These are phyloP conservation scores for Gymnodraco acuticeps DNA, from an alignment of 2,797 vertebrate species.

Conservation along the genomic window DNA sequence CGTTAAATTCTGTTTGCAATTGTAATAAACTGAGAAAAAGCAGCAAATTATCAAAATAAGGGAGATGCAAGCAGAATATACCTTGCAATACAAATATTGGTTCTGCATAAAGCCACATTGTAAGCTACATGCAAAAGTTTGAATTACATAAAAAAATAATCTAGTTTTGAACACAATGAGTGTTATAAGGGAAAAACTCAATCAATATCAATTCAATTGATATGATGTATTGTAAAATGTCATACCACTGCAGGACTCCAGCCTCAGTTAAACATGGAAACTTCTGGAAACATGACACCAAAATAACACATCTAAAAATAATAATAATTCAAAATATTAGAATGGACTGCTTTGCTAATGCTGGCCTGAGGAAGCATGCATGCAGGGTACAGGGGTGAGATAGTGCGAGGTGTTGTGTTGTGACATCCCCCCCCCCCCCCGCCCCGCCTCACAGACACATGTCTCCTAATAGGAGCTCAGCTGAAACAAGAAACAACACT, in stretches of 20 bases:
- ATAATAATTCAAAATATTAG: conserved; percentile 23
- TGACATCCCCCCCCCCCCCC: not conserved
- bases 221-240: conserved; percentile 15
- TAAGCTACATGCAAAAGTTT: not conserved
- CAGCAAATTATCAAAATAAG: not conserved
- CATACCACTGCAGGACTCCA: not conserved
- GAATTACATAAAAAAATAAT: not conserved
- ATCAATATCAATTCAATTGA: not conserved
- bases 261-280: conserved; percentile 8
- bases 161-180: not conserved
- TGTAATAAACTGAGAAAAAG: no score
- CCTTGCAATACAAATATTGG: no score
- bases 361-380: conserved; percentile 22
- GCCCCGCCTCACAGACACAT: conserved; percentile 3
- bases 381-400: conserved; percentile 35
- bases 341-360: conserved; percentile 28
- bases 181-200: not conserved
- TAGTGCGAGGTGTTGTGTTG: conserved; percentile 35
- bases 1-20: not conserved
- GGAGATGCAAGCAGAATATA: not conserved
- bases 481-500: conserved; percentile 82
- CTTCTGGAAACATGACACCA: conserved; percentile 2
- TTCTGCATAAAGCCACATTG: not conserved
- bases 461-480: conserved; percentile 78
- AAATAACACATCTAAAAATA: conserved; percentile 15